These are phyloP conservation scores for Platysteira castanea DNA, from an alignment of 2,113 vertebrate species.

Conservation along the genomic window DNA sequence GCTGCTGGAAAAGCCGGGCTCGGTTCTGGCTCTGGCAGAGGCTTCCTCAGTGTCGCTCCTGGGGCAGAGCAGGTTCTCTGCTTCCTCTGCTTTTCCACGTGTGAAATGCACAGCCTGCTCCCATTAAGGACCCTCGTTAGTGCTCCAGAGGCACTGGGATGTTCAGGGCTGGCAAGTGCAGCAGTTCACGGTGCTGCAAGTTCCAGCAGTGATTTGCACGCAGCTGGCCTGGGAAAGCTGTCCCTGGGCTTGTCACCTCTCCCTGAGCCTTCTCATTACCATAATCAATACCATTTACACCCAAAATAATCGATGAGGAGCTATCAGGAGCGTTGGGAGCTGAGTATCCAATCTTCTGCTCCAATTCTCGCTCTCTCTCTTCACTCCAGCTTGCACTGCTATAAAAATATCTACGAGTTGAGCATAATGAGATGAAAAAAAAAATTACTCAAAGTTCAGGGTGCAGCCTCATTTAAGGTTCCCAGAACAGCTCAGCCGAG, in stretches of 20 bases:
- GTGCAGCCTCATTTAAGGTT: not conserved
- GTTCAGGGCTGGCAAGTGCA: not conserved
- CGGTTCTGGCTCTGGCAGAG: not conserved
- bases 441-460: not conserved
- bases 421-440: not conserved
- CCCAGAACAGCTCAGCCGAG: not conserved
- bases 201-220: not conserved
- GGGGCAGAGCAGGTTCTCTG: not conserved
- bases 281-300: not conserved
- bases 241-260: not conserved
- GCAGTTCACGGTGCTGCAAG: not conserved
- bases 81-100: not conserved
- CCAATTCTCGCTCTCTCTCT: not conserved
- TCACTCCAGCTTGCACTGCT: not conserved
- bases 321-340: rapidly evolving
- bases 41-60: not conserved
- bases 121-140: not conserved
- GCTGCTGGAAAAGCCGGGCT: not conserved
- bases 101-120: not conserved
- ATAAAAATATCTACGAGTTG: not conserved
- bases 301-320: not conserved
- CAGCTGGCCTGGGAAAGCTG: not conserved
- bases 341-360: not conserved
- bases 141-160: not conserved
- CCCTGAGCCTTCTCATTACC: not conserved